Evolutionary conservation across 1,140 invertebrate species (phyloP).

Genomic region (Drosophila takahashii): DNA sequence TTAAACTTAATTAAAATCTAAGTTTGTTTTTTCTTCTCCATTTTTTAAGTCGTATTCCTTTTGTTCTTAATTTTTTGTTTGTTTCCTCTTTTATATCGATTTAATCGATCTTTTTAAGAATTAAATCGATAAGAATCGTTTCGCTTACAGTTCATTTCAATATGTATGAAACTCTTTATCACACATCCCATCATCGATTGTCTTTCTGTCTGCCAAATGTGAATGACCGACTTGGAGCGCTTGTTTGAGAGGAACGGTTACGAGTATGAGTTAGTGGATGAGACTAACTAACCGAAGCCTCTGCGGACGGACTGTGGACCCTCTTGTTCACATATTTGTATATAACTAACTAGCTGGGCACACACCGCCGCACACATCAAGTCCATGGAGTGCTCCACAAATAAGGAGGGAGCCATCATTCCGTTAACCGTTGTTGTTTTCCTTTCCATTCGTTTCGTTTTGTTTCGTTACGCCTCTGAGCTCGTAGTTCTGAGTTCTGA

Average conservation of each 20-base stretch:
- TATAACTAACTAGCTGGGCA: slow-evolving; percentile 72
- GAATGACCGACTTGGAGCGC: slow-evolving; percentile 5
- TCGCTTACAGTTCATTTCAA: not conserved
- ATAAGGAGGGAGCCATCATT: slow-evolving; percentile 39
- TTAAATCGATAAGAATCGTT: too few species aligned
- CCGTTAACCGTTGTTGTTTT: slow-evolving; percentile 37
- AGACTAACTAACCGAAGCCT: slow-evolving; percentile 39
- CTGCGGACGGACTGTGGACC: slow-evolving; percentile 7
- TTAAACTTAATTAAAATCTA: too few species aligned
- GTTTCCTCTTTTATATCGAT: too few species aligned
- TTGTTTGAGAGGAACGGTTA: too few species aligned
- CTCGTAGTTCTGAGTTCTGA: not conserved
- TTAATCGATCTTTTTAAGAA: too few species aligned
- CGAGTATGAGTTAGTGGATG: slow-evolving; percentile 14
- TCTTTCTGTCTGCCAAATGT: not conserved
- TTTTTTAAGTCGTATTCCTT: too few species aligned
- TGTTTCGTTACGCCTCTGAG: slow-evolving; percentile 15
- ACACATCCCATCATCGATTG: slow-evolving; percentile 21
- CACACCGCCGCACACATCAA: slow-evolving; percentile 4
- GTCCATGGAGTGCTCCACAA: slow-evolving; percentile 57
- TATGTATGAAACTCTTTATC: slow-evolving; percentile 17
- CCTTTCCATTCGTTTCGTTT: slow-evolving; percentile 20
- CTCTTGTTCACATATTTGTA: slow-evolving; percentile 69
- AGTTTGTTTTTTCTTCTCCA: too few species aligned
- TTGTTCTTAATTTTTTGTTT: too few species aligned